Conservation (phyloP, 2,113 vertebrate species). For the Phyllostomus discolor region DNA sequence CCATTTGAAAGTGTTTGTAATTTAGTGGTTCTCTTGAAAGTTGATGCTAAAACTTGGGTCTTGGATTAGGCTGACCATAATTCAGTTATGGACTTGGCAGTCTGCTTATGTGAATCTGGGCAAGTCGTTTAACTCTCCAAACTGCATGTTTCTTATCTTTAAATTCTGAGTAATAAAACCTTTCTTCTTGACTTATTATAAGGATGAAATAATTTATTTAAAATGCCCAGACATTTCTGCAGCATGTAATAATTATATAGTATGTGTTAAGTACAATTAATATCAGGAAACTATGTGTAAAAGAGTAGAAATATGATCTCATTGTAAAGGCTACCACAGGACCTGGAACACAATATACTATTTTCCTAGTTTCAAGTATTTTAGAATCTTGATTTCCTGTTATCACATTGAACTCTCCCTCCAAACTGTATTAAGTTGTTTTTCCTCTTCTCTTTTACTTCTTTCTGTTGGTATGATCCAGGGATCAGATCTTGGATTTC, state of each 20-base stretch:
- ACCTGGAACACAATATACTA: background rate
- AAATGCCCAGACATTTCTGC: background rate
- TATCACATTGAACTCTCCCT: background rate
- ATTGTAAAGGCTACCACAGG: background rate
- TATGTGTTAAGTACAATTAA: background rate
- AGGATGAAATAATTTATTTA: background rate
- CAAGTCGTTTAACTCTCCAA: background rate
- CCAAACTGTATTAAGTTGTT: background rate
- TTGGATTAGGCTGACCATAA: background rate
- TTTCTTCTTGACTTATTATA: background rate
- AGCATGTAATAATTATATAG: background rate
- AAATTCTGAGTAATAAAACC: background rate
- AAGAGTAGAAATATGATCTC: background rate
- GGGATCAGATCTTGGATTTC: background rate
- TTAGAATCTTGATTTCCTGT: background rate
- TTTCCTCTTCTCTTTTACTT: background rate
- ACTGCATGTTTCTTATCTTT: background rate
- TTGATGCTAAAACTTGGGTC: background rate
- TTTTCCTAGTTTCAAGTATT: background rate
- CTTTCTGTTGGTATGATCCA: background rate
- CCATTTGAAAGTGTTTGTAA: background rate
- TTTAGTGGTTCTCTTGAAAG: background rate
- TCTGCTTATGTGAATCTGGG: background rate
- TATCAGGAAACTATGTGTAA: background rate
- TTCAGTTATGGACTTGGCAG: background rate